phyloP scores from a whole-genome alignment of 2,113 vertebrate species.

The Calyptomena viridis region DNA sequence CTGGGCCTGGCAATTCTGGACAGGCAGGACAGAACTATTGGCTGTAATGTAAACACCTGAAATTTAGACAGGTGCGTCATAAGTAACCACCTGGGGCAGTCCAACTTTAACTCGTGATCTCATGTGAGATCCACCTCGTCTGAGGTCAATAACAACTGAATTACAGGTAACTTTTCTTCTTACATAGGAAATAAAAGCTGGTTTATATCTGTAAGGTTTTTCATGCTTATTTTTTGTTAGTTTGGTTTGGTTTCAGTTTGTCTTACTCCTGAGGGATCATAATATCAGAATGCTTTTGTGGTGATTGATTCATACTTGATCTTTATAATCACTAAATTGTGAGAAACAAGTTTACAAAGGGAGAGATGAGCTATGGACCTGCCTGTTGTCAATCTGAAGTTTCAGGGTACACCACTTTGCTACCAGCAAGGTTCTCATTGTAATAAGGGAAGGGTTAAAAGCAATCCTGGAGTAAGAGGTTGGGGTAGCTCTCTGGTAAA shows the following conservation, averaged over 20 bases:
- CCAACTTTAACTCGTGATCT: accelerated
- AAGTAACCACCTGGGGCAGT: neutral
- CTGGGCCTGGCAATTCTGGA: neutral
- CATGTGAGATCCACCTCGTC: neutral
- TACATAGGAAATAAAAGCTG: neutral
- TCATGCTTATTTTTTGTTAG: neutral
- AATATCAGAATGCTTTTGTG: neutral
- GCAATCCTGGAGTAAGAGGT: neutral
- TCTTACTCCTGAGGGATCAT: neutral
- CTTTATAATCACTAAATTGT: neutral
- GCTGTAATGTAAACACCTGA: neutral
- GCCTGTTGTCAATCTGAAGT: accelerated
- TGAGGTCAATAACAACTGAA: neutral
- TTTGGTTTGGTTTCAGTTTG: neutral
- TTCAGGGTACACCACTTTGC: neutral
- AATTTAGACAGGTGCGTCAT: neutral
- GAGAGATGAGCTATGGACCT: neutral
- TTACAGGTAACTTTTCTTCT: neutral
- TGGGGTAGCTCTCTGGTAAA: neutral
- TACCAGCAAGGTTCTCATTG: neutral
- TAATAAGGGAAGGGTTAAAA: neutral
- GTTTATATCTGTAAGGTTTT: neutral
- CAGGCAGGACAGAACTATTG: neutral
- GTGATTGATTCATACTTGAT: neutral
- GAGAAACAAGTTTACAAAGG: neutral